phyloP scores from a whole-genome alignment of 2,797 vertebrate species.

The Microctenopoma lineatum region DNA sequence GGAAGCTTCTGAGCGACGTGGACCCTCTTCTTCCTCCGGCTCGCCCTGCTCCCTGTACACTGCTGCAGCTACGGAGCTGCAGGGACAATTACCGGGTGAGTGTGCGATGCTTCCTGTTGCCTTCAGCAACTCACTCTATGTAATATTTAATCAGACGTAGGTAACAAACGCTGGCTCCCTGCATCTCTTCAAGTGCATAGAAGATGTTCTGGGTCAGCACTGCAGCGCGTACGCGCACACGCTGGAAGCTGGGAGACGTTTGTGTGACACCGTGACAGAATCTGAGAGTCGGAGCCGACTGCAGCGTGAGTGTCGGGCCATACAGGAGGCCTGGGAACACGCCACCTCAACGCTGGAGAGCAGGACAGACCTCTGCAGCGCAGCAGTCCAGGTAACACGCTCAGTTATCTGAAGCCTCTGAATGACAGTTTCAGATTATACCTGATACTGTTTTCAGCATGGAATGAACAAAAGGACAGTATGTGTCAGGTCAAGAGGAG shows the following conservation, averaged over 20 bases:
- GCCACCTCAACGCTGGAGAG: slow-evolving; percentile 72
- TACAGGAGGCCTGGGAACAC: slow-evolving; percentile 85
- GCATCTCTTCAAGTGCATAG: slow-evolving; percentile 76
- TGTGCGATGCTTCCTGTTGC: background rate
- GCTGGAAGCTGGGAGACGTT: slow-evolving; percentile 76
- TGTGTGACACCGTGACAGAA: slow-evolving; percentile 65
- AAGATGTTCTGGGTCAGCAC: slow-evolving; percentile 77
- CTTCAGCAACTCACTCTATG: background rate
- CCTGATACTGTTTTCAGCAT: too few species aligned
- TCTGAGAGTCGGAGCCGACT: slow-evolving; percentile 66
- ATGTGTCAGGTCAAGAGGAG: slow-evolving; percentile 32
- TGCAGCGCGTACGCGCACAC: slow-evolving; percentile 73
- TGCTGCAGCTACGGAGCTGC: slow-evolving; percentile 76
- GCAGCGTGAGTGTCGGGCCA: slow-evolving; percentile 73
- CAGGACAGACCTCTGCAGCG: slow-evolving; percentile 63
- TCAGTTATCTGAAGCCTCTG: background rate
- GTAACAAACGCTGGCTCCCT: background rate
- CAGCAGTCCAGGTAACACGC: slow-evolving; percentile 82
- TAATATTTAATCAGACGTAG: background rate
- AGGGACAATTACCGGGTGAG: slow-evolving; percentile 76
- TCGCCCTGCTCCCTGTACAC: slow-evolving; percentile 65
- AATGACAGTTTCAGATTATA: too few species aligned
- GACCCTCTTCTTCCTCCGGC: slow-evolving; percentile 73
- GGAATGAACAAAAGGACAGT: background rate
- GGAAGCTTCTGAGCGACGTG: slow-evolving; percentile 74